Evolutionary conservation across 2,113 vertebrate species (phyloP), one percentile per base, ranked within the genome.

Genomic region (Dromas ardeola): DNA sequence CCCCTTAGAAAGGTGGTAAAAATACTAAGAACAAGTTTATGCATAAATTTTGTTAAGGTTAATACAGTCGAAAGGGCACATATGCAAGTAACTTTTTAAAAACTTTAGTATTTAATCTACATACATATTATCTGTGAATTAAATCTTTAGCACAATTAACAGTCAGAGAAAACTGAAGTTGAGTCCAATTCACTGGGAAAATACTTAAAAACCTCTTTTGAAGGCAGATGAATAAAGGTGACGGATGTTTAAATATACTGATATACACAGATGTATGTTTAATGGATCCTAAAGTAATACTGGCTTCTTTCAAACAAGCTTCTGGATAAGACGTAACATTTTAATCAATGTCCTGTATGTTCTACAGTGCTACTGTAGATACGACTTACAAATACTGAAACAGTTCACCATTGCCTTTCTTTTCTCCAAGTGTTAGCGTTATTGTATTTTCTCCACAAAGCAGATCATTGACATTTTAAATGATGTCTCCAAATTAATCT

Each of bases 401-500:
- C 66, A 85, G 81, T 79, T 81, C 79, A 70, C 47, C 22, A 23
- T 76, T 88, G 77, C 42, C 34, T 84, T 82, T 89, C 58, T 84
- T 72, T 90, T 76, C 53, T 78, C 27, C 40, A 81, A 38, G 18
- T 38, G 43, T 80, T 76, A 90, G 67, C 69, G 70, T 77, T 84
- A 92, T 43, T 81, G 59, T 15, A 38, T 86, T 81, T 93, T 80
- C 45, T 70, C 55, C 61, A 77, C 17, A 61, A 91, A 88, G 69
- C 18, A 83, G 71, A 92, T 95, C 2, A 95, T 95, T 97, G 81
- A 85, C 63, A 94, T 97, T 96, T 88, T 85, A 97, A 97, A 95
- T 62, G 63, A 86, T 72, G 74, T 66, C 50, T 96, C 97, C 66
- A 97, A 97, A 97, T 91, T 87, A 95, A 97, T 97, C 93, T 97